Evolutionary conservation across 2,113 vertebrate species (phyloP), one percentile per base, ranked within the genome.

Genomic region (Piaya cayana): DNA sequence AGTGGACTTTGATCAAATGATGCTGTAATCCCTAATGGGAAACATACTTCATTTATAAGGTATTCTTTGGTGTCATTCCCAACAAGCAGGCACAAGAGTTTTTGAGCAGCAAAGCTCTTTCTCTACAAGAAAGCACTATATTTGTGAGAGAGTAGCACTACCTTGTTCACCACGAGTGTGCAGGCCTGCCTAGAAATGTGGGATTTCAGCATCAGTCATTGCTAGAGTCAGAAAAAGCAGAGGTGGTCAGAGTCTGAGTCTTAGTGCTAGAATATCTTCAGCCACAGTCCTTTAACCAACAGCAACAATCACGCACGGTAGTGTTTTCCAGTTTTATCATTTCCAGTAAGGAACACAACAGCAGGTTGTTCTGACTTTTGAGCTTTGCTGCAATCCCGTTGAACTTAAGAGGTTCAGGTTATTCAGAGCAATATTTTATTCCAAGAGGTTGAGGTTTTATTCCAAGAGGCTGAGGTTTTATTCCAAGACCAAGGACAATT

Each of bases 41-140:
- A 97, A 93, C 98, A 98, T 97, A 97, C 97, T 98, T 98, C 97
- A 98, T 93, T 96, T 95, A 87, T 97, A 98, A 98, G 97, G 97
- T 98, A 98, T 98, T 98, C 95, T 96, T 97, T 98, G 98, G 97
- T 98, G 97, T 96, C 94, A 96, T 98, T 98, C 97, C 98, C 98
- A 96, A 97, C 92, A 95, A 98, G 95, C 89, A 97, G 95, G 93
- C 96, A 96, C 49, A 91, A 1, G n/a, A 86, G 95, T 45, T 93
- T 93, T 90, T 82, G 88, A 93, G 91, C 75, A 96, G 56, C 83
- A 93, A 52, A 93, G 68, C 75, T 67, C 75, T 59, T 93, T 59
- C 70, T 71, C 86, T 39, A 9, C 81, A 49, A 68, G 20, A 70
- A 71, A 95, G 32, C 4, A 1, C 71, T 75, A 34, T 3, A 5